A percentile compares a stretch with the other conserved stretches of the same genome.
These are phyloP conservation scores for Leucoma salicis DNA, from an alignment of 2,888 invertebrate genomes.

Conservation along the genomic window DNA sequence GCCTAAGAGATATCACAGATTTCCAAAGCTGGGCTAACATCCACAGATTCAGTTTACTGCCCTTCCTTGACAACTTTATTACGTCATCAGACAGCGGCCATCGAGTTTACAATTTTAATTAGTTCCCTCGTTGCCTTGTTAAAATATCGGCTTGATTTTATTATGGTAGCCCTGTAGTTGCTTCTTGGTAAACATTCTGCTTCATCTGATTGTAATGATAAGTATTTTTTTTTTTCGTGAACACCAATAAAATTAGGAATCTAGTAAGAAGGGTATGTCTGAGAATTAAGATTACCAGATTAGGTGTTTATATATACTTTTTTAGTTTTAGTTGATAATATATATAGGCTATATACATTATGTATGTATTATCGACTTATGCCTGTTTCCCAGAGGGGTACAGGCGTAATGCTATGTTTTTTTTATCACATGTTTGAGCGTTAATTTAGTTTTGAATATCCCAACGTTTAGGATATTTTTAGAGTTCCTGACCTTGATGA, in stretches of 20 bases:
- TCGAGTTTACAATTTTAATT: slow-evolving; percentile 66
- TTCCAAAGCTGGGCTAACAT: slow-evolving; percentile 30
- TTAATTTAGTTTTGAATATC: too few relatives aligned
- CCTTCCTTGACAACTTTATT: slow-evolving; percentile 58
- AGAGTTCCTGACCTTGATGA: too few relatives aligned
- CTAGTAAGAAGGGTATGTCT: neutral
- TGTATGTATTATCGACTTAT: too few relatives aligned
- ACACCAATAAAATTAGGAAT: slow-evolving; percentile 7
- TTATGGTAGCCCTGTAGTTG: slow-evolving; percentile 44
- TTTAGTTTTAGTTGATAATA: too few relatives aligned
- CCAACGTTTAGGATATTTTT: too few relatives aligned
- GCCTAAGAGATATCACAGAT: slow-evolving; percentile 32
- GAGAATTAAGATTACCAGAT: too few relatives aligned
- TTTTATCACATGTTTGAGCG: too few relatives aligned
- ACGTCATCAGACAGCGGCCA: slow-evolving; percentile 50
- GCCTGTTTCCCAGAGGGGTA: too few relatives aligned
- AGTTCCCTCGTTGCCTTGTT: slow-evolving; percentile 63
- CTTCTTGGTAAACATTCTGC: slow-evolving; percentile 39
- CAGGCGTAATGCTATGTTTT: too few relatives aligned
- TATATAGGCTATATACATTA: too few relatives aligned
- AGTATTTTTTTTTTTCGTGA: slow-evolving; percentile 11
- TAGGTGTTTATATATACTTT: too few relatives aligned
- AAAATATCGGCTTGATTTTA: slow-evolving; percentile 60
- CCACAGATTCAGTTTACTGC: slow-evolving; percentile 50
- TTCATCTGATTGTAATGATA: slow-evolving; percentile 39